Evolutionary conservation across 1,140 invertebrate genomes (phyloP).

Genomic region (Zaprionus camerounensis): DNA sequence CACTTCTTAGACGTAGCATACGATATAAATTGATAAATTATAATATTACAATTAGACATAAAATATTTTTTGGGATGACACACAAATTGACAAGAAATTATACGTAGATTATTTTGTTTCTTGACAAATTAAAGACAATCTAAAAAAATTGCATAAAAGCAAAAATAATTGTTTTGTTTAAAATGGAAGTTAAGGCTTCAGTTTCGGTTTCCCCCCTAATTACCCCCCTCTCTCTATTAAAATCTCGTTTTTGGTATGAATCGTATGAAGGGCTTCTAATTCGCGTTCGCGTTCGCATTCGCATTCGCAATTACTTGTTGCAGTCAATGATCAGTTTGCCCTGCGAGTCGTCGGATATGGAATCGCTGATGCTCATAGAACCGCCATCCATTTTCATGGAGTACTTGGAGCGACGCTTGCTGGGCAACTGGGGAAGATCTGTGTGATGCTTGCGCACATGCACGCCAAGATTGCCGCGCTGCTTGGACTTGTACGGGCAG

Average conservation of each 20-base stretch:
- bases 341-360: slow-evolving; percentile 75
- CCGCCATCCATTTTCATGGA: slow-evolving; percentile 61
- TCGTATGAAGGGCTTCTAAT: slow-evolving; percentile 14
- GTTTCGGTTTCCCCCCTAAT: slow-evolving; percentile 4
- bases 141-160: slow-evolving; percentile 13
- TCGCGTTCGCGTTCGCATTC: background rate
- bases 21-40: slow-evolving; percentile 48
- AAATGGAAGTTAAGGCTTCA: slow-evolving; percentile 33
- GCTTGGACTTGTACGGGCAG: slow-evolving; percentile 91
- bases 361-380: slow-evolving; percentile 51
- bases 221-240: background rate
- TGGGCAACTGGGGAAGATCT: slow-evolving; percentile 79
- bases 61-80: slow-evolving; percentile 44
- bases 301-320: slow-evolving; percentile 54
- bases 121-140: slow-evolving; percentile 26
- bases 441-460: slow-evolving; percentile 91
- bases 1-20: slow-evolving; percentile 45
- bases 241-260: slow-evolving; percentile 57
- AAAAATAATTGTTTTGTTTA: slow-evolving; percentile 5
- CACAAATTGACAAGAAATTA: slow-evolving; percentile 41
- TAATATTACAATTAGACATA: slow-evolving; percentile 66
- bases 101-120: slow-evolving; percentile 8
- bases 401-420: slow-evolving; percentile 82
- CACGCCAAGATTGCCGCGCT: slow-evolving; percentile 91
- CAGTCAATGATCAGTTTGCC: slow-evolving; percentile 78